Evolutionary conservation across 2,113 vertebrate genomes (phyloP), one percentile per base, ranked within the genome.

Genomic region (Gopherus flavomarginatus): DNA sequence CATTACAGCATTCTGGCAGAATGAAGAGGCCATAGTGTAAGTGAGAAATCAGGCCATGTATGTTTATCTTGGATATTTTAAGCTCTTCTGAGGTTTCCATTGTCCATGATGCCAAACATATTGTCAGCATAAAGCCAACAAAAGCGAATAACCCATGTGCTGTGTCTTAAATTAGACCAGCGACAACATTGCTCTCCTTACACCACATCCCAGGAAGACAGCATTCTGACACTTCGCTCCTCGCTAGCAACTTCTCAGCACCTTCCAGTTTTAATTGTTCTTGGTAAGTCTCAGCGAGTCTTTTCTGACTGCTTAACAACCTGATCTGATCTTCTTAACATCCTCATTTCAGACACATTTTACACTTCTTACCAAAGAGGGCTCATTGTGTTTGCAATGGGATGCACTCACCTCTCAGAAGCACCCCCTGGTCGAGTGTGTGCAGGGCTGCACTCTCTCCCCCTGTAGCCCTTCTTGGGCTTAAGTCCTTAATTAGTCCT

Each of bases 1-100:
- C 21, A 5, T 42, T 75, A 72, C 11, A 65, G 62, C 72, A 44
- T 19, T 31, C 1, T 0, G 1, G 5, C 0, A 8, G 50, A 22
- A 75, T 11, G 56, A 11, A 27, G 31, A 42, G n/a, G 9, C 31
- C 27, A 72, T 29, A 50, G 0, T 0, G n/a, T 26, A 21, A 26
- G 44, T 26, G 35, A 4, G 35, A 49, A 49, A 5, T 69, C 44
- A 9, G n/a, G 29, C 5, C 13, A 9, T 17, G 85, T 78, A 26
- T 1, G 31, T 42, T 5, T 31, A 22, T n/a, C 81, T 44, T 14
- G 87, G 78, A 65, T 65, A 54, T 24, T 82, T 50, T 42, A 88
- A 88, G 42, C 31, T 50, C 27, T 69, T 69, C 87, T 44, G 27
- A 78, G 47, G 54, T 77, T 57, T 65, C 62, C 62, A 65, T n/a